Evolutionary conservation across 2,797 vertebrate species (phyloP).

Genomic region (Meda fulgida): DNA sequence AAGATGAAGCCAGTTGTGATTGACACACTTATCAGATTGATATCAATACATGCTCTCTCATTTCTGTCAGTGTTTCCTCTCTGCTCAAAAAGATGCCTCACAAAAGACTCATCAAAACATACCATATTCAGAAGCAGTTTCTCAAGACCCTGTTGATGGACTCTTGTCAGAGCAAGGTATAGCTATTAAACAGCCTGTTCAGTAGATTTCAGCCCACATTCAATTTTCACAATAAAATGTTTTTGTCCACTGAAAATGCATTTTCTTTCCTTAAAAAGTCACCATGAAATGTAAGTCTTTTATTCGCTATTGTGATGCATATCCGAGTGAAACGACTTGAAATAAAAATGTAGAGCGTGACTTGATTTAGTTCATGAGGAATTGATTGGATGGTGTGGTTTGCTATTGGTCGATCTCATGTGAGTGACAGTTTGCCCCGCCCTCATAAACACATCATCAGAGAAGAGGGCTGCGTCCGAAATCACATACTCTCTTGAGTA

Average conservation of each 20-base stretch:
- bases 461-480: neutral
- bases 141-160: neutral
- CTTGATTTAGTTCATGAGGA: neutral
- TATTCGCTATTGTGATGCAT: neutral
- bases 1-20: conserved; percentile 4
- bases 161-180: neutral
- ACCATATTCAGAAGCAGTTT: neutral
- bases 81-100: neutral
- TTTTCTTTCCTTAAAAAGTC: neutral
- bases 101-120: neutral
- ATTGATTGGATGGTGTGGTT: neutral
- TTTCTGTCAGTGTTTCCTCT: neutral
- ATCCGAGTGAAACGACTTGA: neutral
- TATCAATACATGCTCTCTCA: neutral
- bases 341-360: neutral
- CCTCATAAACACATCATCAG: neutral
- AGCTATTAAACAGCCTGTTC: neutral
- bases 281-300: neutral
- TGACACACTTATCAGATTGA: conserved; percentile 61
- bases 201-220: neutral
- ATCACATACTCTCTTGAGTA: neutral
- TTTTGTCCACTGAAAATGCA: neutral
- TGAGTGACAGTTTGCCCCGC: neutral
- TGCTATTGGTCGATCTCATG: neutral
- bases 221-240: neutral